A percentile compares a stretch with the other conserved stretches of the same genome.
These are phyloP conservation scores for Zaprionus lachaisei DNA, from an alignment of 1,140 invertebrate species.

Conservation along the genomic window DNA sequence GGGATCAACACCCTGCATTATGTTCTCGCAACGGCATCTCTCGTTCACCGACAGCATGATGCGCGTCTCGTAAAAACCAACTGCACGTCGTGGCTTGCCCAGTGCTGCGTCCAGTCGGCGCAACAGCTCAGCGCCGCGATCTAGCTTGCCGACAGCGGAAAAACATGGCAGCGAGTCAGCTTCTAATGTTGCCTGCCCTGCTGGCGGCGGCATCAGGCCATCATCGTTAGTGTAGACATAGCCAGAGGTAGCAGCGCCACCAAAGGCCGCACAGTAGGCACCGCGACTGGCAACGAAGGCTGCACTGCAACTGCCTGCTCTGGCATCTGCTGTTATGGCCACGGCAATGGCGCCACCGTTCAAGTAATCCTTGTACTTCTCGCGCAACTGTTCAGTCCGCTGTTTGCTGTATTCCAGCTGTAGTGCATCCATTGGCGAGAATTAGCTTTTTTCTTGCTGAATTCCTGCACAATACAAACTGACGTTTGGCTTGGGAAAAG, in stretches of 20 bases:
- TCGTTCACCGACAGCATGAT: background rate
- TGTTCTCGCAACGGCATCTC: background rate
- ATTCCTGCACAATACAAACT: too few relatives aligned
- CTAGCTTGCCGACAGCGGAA: background rate
- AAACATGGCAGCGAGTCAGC: background rate
- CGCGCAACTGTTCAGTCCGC: background rate
- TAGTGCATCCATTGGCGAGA: background rate
- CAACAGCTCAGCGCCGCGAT: background rate
- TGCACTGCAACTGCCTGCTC: background rate
- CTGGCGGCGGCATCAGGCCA: background rate
- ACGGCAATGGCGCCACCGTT: background rate
- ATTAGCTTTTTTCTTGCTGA: too few relatives aligned
- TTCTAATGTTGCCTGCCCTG: too few relatives aligned
- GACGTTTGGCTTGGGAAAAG: too few relatives aligned
- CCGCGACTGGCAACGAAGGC: background rate
- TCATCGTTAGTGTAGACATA: background rate
- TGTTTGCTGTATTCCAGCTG: background rate
- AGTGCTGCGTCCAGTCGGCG: background rate
- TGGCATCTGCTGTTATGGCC: background rate
- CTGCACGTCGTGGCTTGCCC: background rate
- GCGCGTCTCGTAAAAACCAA: background rate
- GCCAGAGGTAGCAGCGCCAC: background rate
- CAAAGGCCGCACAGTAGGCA: background rate
- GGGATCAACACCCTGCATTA: background rate
- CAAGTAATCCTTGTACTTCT: background rate